phyloP scores from a whole-genome alignment of 2,888 invertebrate genomes.

The Drosophila aldrichi region DNA sequence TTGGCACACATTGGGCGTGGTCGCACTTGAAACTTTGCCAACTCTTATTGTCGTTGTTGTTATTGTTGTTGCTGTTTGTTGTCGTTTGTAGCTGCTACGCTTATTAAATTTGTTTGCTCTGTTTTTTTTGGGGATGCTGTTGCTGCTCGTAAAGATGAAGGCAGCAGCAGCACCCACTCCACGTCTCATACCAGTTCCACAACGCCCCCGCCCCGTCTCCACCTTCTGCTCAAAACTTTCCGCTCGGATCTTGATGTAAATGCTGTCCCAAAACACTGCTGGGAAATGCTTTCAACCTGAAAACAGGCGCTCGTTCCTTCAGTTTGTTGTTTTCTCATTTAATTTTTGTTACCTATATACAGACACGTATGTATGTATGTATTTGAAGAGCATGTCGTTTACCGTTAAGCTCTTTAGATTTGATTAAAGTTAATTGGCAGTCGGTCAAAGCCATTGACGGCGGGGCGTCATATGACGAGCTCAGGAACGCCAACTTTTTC shows the following conservation, averaged over 20 bases:
- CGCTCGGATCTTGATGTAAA: slow-evolving; percentile 31
- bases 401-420: slow-evolving; percentile 4
- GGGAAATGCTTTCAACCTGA: slow-evolving; percentile 35
- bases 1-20: slow-evolving; percentile 52
- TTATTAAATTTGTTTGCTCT: slow-evolving; percentile 60
- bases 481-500: not conserved
- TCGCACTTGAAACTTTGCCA: slow-evolving; percentile 45
- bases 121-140: slow-evolving; percentile 21
- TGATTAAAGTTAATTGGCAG: slow-evolving; percentile 11
- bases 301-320: slow-evolving; percentile 16
- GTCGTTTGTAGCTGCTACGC: slow-evolving; percentile 51
- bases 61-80: slow-evolving; percentile 29
- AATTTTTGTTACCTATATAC: not conserved
- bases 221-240: slow-evolving; percentile 23
- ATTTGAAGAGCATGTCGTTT: not conserved
- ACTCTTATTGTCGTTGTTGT: slow-evolving; percentile 13
- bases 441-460: slow-evolving; percentile 3
- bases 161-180: not conserved
- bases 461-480: slow-evolving; percentile 1
- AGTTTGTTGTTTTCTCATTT: slow-evolving; percentile 17
- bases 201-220: no score
- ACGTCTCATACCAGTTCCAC: not conserved
- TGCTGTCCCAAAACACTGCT: slow-evolving; percentile 5
- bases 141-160: slow-evolving; percentile 3
- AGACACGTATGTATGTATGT: not conserved